Evolutionary conservation across 2,113 vertebrate genomes (phyloP), one percentile per base, ranked within the genome.

Genomic region (Tinamus guttatus): DNA sequence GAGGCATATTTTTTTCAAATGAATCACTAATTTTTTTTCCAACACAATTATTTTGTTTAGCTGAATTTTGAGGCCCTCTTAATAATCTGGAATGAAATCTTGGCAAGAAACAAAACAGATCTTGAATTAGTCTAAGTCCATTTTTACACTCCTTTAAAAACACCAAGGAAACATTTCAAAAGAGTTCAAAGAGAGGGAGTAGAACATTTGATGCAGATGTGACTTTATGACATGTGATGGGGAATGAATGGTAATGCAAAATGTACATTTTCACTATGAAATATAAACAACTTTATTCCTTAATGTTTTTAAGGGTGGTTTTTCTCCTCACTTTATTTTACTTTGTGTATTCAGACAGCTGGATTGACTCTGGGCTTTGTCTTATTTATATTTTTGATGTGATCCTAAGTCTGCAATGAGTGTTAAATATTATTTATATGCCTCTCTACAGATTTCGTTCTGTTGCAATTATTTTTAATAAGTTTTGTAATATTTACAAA

Each of bases 91-190:
- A 96, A 94, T 27, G 12, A 88, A 90, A 93, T 94, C 93, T 93
- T 95, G 92, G 85, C 76, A 96, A 86, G 81, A 73, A 95, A 69
- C 8, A 47, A 93, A 92, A 28, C 52, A 93, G 88, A 82, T 79
- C 41, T 90, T 89, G 40, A 85, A 90, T 87, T 92, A 89, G 65
- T 96, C 65, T 87, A 58, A 88, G 90, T 49, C 81, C 74, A 32
- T 80, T 94, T 95, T 94, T 94, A 96, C 36, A 77, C 90, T 94
- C 54, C n/a, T 97, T 94, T 93, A 76, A 95, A 96, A 96, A 87
- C 47, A 89, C 62, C 17, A 82, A 77, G 81, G 62, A 93, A 95
- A 85, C 41, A 79, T 95, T 97, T 94, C 58, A 89, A 93, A 96
- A 13, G 52, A 94, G 81, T 94, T 94, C 88, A 96, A 95, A 96